Conservation (phyloP, 1,140 invertebrate species). For the Schmidtea mediterranea region DNA sequence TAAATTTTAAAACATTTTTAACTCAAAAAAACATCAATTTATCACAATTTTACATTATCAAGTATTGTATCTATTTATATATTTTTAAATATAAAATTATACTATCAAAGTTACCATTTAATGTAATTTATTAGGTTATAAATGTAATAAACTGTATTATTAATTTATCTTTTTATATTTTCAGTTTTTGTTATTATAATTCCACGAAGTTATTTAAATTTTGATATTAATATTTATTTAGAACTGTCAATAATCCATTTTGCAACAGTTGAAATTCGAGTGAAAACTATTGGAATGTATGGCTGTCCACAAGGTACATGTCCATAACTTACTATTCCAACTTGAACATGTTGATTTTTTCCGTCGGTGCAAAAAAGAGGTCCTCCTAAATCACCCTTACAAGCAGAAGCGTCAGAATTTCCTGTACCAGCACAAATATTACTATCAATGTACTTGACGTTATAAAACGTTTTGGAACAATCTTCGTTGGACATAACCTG, state of each 20-base stretch:
- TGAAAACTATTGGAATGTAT: conserved; percentile 17
- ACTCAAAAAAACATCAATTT: too few species aligned
- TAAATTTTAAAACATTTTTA: too few species aligned
- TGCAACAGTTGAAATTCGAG: conserved; percentile 13
- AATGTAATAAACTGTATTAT: too few species aligned
- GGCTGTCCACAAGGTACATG: conserved; percentile 12
- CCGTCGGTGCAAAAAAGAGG: conserved; percentile 14
- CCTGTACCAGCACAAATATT: background rate
- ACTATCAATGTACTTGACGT: background rate
- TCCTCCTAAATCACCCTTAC: conserved; percentile 20
- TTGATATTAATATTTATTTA: too few species aligned
- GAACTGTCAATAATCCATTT: conserved; percentile 14
- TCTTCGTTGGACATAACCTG: conserved; percentile 9
- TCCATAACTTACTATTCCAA: conserved; percentile 17
- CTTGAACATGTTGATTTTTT: conserved; percentile 13
- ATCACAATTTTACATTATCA: too few species aligned
- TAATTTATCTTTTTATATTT: too few species aligned
- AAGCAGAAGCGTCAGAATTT: background rate
- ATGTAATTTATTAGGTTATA: too few species aligned
- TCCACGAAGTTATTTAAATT: too few species aligned
- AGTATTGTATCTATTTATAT: too few species aligned
- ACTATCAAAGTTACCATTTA: too few species aligned
- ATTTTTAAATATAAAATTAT: too few species aligned
- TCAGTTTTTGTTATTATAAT: too few species aligned
- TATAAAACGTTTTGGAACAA: conserved; percentile 8